These are phyloP conservation scores for Rhagium mordax DNA, from an alignment of 2,888 invertebrate genomes.

Conservation along the genomic window DNA sequence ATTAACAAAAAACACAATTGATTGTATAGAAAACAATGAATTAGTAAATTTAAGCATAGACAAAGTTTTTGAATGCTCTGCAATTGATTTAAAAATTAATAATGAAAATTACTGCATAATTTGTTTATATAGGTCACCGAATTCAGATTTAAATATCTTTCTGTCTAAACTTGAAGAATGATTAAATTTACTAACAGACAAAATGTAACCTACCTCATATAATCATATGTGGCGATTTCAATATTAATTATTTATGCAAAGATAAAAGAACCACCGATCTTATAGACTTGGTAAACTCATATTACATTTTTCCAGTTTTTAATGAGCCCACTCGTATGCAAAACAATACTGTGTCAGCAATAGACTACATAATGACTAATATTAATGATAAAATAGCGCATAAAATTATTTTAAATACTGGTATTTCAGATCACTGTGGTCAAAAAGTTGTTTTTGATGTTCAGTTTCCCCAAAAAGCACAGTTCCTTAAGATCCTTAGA, in stretches of 20 bases:
- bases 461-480: not conserved
- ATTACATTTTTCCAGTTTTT: not conserved
- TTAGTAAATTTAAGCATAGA: not conserved
- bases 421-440: not conserved
- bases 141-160: not conserved
- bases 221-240: not conserved
- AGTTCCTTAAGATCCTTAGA: not conserved
- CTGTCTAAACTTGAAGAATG: not conserved
- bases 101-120: not conserved
- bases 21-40: not conserved
- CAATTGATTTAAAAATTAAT: not conserved
- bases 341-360: not conserved
- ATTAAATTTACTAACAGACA: not conserved
- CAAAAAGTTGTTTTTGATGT: not conserved
- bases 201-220: not conserved
- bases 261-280: not conserved
- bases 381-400: not conserved
- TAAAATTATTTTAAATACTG: not conserved
- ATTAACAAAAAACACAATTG: not conserved
- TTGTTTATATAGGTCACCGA: not conserved
- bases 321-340: not conserved
- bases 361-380: not conserved
- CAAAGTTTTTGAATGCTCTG: not conserved
- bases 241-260: not conserved
- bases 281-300: not conserved